These are phyloP conservation scores for Taphrorychus bicolor DNA, from an alignment of 2,888 invertebrate species.

Conservation along the genomic window DNA sequence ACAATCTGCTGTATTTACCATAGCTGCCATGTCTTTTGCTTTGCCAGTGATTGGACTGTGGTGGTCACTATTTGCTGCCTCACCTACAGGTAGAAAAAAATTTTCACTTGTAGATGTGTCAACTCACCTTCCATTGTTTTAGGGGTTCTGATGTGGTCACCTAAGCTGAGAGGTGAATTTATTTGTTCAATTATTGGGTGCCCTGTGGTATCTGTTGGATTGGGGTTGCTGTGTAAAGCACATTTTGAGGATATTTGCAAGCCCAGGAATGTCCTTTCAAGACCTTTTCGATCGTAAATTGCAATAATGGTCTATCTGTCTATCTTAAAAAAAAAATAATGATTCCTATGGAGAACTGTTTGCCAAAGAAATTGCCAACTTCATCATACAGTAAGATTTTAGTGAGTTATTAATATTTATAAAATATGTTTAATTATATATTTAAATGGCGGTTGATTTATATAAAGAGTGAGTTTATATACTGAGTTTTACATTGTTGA, in stretches of 20 bases:
- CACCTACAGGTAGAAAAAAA: conserved; percentile 47
- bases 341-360: neutral
- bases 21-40: conserved; percentile 63
- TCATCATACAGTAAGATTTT: conserved; percentile 5
- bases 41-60: conserved; percentile 65
- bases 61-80: conserved; percentile 66
- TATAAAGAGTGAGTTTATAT: neutral
- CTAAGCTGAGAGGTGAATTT: conserved; percentile 67
- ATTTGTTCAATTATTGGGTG: conserved; percentile 67
- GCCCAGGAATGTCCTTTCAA: neutral
- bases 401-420: neutral
- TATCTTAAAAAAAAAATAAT: neutral
- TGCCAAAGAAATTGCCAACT: neutral
- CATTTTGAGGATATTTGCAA: conserved; percentile 61
- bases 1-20: conserved; percentile 66
- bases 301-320: too few species aligned
- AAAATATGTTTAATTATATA: neutral
- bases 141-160: conserved; percentile 64
- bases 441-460: neutral
- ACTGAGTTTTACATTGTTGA: too few species aligned
- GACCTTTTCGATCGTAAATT: neutral
- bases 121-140: conserved; percentile 23
- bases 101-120: neutral
- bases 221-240: conserved; percentile 63
- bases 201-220: conserved; percentile 65